Percentiles rank a stretch among this genome's conserved stretches.
These are phyloP conservation scores for Syrrhaptes paradoxus DNA, from an alignment of 2,113 vertebrate species.

Conservation along the genomic window DNA sequence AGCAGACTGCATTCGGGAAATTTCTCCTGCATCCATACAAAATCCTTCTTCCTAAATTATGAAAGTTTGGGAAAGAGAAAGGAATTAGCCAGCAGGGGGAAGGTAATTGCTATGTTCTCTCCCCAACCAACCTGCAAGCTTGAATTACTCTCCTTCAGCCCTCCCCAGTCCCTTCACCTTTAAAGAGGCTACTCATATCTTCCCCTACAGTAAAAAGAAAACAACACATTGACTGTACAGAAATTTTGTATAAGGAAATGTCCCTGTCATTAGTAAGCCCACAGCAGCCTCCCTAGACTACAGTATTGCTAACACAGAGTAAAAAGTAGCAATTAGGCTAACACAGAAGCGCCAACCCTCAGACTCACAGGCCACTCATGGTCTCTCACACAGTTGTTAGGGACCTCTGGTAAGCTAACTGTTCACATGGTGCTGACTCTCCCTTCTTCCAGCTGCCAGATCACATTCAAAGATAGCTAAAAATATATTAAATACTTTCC, in stretches of 20 bases:
- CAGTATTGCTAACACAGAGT: neutral
- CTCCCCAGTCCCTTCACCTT: neutral
- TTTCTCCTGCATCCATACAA: constrained; percentile 65
- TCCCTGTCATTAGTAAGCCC: neutral
- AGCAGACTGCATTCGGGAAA: constrained; percentile 62
- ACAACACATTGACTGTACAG: neutral
- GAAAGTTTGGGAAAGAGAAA: constrained; percentile 41
- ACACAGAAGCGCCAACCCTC: neutral
- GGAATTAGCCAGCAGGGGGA: neutral
- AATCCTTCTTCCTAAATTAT: constrained; percentile 74
- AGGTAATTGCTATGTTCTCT: neutral
- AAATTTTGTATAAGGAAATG: neutral
- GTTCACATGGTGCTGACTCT: constrained; percentile 34
- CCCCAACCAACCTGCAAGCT: neutral
- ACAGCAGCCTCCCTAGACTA: neutral
- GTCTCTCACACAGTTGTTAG: constrained; percentile 10
- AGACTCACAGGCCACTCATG: neutral
- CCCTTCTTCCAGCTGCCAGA: constrained; percentile 54
- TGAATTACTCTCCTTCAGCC: neutral
- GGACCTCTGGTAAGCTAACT: constrained; percentile 16
- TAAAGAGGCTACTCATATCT: fast-evolving
- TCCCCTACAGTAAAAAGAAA: neutral
- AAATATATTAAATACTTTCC: constrained; percentile 71
- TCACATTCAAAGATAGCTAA: constrained; percentile 64
- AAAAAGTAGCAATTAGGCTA: neutral